phyloP scores from a whole-genome alignment of 2,888 invertebrate species.

The Conus canariensis region DNA sequence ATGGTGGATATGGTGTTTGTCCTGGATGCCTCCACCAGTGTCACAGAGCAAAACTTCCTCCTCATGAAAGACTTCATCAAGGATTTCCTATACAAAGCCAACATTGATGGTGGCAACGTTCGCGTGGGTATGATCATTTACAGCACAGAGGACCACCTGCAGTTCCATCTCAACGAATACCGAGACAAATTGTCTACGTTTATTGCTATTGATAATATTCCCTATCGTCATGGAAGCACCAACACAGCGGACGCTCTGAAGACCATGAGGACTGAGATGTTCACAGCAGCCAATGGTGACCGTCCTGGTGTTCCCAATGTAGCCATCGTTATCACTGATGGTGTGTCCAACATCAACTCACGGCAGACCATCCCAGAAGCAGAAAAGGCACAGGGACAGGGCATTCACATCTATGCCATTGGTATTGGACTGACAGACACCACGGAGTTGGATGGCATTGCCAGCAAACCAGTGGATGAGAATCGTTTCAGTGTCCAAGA shows the following conservation, averaged over 20 bases:
- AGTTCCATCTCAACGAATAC: slow-evolving; percentile 67
- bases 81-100: slow-evolving; percentile 63
- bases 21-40: slow-evolving; percentile 72
- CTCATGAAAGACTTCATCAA: slow-evolving; percentile 65
- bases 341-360: slow-evolving; percentile 66
- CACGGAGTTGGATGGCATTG: slow-evolving; percentile 65
- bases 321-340: slow-evolving; percentile 74
- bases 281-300: slow-evolving; percentile 68
- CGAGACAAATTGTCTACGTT: slow-evolving; percentile 58
- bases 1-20: slow-evolving; percentile 67
- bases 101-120: slow-evolving; percentile 66
- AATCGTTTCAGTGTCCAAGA: slow-evolving; percentile 56
- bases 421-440: slow-evolving; percentile 66
- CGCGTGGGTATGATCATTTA: slow-evolving; percentile 69
- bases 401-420: slow-evolving; percentile 66
- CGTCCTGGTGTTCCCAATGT: slow-evolving; percentile 65
- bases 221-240: slow-evolving; percentile 70
- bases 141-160: slow-evolving; percentile 63
- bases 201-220: slow-evolving; percentile 64
- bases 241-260: slow-evolving; percentile 72
- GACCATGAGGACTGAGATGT: slow-evolving; percentile 66
- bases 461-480: slow-evolving; percentile 50
- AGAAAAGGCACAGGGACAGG: slow-evolving; percentile 55
- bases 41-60: slow-evolving; percentile 65
- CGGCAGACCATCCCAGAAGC: slow-evolving; percentile 67